Percentiles rank a stretch among this genome's conserved stretches.
These are phyloP conservation scores for Nomada ruficornis DNA, from an alignment of 2,888 invertebrate genomes.

Conservation along the genomic window DNA sequence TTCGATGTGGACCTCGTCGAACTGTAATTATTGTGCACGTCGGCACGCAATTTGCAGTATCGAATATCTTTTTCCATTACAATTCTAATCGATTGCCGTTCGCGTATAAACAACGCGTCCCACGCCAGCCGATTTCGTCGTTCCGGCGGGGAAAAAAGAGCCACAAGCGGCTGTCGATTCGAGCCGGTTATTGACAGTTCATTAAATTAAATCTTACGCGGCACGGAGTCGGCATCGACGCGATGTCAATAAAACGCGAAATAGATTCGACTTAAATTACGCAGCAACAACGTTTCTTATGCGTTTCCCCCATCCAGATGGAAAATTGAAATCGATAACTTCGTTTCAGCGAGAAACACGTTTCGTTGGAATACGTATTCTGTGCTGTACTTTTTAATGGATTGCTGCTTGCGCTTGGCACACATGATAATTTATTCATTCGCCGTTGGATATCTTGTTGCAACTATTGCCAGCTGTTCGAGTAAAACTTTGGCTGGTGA, in stretches of 20 bases:
- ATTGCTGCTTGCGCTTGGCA: neutral
- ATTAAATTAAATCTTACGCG: constrained; percentile 63
- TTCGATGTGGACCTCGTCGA: neutral
- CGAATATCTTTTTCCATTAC: constrained; percentile 48
- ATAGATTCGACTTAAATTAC: constrained; percentile 55
- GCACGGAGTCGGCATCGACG: constrained; percentile 49
- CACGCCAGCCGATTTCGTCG: constrained; percentile 11
- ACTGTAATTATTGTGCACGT: constrained; percentile 35
- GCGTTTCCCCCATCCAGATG: constrained; percentile 9
- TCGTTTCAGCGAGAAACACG: neutral
- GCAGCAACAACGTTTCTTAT: constrained; percentile 32
- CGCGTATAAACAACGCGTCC: constrained; percentile 20
- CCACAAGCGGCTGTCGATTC: constrained; percentile 41
- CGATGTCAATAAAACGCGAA: constrained; percentile 60
- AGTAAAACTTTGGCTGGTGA: neutral
- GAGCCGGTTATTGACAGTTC: constrained; percentile 56
- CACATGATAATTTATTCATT: neutral
- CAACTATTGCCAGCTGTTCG: neutral
- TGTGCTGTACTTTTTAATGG: neutral
- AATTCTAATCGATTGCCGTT: constrained; percentile 32
- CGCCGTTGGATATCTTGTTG: neutral
- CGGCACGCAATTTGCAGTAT: constrained; percentile 35
- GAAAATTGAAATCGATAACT: constrained; percentile 49
- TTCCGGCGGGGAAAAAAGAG: constrained; percentile 3
- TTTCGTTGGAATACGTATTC: neutral